Percentiles rank a stretch among this genome's conserved stretches.
Evolutionary conservation across 2,113 vertebrate genomes (phyloP).

Genomic region (Cebus imitator): DNA sequence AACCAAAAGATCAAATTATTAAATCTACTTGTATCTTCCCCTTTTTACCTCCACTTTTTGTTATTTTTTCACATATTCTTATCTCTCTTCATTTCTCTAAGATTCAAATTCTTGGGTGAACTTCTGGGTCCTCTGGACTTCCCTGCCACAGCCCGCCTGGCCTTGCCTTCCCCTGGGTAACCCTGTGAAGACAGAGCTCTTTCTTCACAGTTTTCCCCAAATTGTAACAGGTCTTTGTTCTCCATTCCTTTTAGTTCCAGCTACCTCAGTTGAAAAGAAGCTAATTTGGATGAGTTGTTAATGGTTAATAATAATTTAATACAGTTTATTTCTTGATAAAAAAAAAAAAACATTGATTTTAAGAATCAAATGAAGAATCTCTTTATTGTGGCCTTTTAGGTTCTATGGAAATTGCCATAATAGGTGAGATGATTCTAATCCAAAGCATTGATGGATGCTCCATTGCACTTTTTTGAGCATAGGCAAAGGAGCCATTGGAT

Average conservation of each 20-base stretch:
- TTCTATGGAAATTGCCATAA: not conserved
- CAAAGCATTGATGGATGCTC: not conserved
- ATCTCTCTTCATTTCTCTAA: not conserved
- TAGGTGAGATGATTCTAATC: not conserved
- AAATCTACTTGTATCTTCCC: not conserved
- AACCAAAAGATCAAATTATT: not conserved
- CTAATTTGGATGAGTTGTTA: slow-evolving; percentile 37
- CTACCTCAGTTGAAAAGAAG: slow-evolving; percentile 36
- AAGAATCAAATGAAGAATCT: slow-evolving; percentile 9
- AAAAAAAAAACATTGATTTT: not conserved
- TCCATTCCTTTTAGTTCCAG: not conserved
- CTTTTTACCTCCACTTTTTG: not conserved
- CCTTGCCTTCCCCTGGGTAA: not conserved
- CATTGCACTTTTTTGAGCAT: not conserved
- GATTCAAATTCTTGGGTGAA: not conserved
- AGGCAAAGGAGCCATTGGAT: not conserved
- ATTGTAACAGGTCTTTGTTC: not conserved
- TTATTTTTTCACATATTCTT: not conserved
- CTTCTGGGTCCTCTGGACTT: not conserved
- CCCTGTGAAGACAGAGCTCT: not conserved
- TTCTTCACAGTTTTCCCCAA: not conserved
- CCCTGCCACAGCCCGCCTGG: not conserved
- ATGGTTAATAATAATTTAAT: slow-evolving; percentile 38
- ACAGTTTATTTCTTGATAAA: slow-evolving; percentile 1
- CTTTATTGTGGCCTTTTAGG: not conserved